Evolutionary conservation across 2,888 invertebrate species (phyloP).

Genomic region (Oscheius sp.): DNA sequence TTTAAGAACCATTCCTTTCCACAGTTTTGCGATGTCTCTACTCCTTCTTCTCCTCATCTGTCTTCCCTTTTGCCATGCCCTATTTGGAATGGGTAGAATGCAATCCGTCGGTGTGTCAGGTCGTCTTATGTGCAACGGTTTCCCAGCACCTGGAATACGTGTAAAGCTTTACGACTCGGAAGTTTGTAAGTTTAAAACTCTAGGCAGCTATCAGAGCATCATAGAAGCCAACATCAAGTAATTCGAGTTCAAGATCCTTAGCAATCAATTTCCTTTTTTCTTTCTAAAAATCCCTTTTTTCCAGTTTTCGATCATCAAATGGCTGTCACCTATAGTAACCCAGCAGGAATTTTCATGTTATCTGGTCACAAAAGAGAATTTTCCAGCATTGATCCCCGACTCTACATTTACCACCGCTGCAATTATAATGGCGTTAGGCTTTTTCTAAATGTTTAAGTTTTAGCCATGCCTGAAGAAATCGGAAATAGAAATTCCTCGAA

Average conservation of each 20-base stretch:
- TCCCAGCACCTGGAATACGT: constrained; percentile 6
- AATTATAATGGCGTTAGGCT: constrained; percentile 21
- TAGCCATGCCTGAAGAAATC: constrained; percentile 26
- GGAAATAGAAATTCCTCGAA: constrained; percentile 18
- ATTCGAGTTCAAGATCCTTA: background rate
- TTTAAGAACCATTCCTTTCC: background rate
- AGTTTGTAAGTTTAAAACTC: background rate
- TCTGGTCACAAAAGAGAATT: constrained; percentile 21
- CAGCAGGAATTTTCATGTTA: constrained; percentile 18
- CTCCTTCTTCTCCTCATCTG: background rate
- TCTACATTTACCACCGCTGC: constrained; percentile 24
- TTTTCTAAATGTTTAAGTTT: background rate
- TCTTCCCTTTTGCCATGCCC: background rate
- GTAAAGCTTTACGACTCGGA: constrained; percentile 22
- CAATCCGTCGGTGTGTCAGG: constrained; percentile 14
- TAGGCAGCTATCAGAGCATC: too few species aligned
- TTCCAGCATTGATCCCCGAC: constrained; percentile 15
- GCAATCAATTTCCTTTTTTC: background rate
- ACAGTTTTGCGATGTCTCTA: background rate
- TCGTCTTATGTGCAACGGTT: constrained; percentile 18
- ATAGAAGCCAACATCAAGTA: background rate
- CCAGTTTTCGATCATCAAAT: constrained; percentile 13
- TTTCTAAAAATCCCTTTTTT: background rate
- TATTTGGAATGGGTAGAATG: constrained; percentile 20
- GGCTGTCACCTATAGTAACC: constrained; percentile 8